Conservation (phyloP, 2,113 vertebrate species). For the Cephalopholis sonnerati region DNA sequence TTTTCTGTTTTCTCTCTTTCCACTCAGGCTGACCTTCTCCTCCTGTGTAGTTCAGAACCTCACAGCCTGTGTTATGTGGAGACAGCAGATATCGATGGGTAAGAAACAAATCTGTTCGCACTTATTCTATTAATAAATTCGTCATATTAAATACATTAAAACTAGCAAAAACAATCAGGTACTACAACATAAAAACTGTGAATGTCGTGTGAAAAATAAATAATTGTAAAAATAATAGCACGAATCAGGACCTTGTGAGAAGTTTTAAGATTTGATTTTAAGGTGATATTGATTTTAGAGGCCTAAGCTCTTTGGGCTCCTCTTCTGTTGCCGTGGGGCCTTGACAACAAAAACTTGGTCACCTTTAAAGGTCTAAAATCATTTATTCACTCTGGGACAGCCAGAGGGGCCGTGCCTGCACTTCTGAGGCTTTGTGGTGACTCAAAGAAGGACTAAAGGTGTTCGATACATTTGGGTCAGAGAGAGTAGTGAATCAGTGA, state of each 20-base stretch:
- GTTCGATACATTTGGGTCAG: background rate
- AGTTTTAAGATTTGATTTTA: background rate
- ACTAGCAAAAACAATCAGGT: background rate
- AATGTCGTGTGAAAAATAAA: background rate
- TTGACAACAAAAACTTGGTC: background rate
- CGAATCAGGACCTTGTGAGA: background rate
- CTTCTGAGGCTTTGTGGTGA: background rate
- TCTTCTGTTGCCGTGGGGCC: background rate
- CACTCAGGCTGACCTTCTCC: conserved; percentile 89
- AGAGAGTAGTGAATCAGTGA: background rate
- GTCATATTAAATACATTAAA: background rate
- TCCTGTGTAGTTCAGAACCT: conserved; percentile 93
- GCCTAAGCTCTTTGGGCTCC: background rate
- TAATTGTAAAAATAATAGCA: background rate
- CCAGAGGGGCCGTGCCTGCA: background rate
- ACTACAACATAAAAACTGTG: background rate
- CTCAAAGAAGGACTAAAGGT: background rate
- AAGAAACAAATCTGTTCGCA: conserved; percentile 16
- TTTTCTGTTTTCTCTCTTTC: background rate
- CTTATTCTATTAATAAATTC: background rate
- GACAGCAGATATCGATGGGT: conserved; percentile 96
- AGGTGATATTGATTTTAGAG: conserved; percentile 6
- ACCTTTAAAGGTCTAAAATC: conserved; percentile 18
- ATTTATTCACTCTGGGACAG: background rate
- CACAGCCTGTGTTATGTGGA: conserved; percentile 96